Conservation (phyloP, 1,140 invertebrate genomes). For the Chionoecetes opilio region DNA sequence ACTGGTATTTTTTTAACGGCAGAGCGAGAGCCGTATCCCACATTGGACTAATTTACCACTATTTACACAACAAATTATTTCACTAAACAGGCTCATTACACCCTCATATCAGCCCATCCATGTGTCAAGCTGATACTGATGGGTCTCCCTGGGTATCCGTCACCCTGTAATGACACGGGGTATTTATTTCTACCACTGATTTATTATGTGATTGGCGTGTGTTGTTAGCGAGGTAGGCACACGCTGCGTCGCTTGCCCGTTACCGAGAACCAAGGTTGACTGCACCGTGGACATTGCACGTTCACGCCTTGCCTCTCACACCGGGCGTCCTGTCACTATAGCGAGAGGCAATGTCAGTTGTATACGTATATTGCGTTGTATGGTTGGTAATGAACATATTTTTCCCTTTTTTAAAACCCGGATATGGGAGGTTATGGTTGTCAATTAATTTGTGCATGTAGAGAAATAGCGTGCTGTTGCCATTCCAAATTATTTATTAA, state of each 20-base stretch:
- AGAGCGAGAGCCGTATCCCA: not conserved
- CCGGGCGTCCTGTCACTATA: not conserved
- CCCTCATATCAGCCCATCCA: constrained; percentile 10
- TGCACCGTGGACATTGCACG: not conserved
- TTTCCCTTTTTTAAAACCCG: not conserved
- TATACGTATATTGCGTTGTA: not conserved
- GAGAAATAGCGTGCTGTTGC: not conserved
- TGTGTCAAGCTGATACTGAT: constrained; percentile 49
- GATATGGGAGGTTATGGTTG: not conserved
- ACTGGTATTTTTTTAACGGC: not conserved
- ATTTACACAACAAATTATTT: constrained; percentile 57
- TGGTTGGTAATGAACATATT: not conserved
- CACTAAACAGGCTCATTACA: constrained; percentile 57
- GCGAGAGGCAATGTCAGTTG: not conserved
- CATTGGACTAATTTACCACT: constrained; percentile 1
- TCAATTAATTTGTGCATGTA: not conserved
- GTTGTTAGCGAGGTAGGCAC: not conserved
- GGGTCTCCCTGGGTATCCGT: constrained; percentile 31
- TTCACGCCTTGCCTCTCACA: not conserved
- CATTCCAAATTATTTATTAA: not conserved
- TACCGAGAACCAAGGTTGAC: not conserved
- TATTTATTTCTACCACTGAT: constrained; percentile 13
- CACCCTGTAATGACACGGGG: constrained; percentile 17
- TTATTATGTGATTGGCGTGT: not conserved
- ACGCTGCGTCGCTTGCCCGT: no score